These are phyloP conservation scores for Chroicocephalus ridibundus DNA, from an alignment of 2,113 vertebrate genomes.

Conservation along the genomic window DNA sequence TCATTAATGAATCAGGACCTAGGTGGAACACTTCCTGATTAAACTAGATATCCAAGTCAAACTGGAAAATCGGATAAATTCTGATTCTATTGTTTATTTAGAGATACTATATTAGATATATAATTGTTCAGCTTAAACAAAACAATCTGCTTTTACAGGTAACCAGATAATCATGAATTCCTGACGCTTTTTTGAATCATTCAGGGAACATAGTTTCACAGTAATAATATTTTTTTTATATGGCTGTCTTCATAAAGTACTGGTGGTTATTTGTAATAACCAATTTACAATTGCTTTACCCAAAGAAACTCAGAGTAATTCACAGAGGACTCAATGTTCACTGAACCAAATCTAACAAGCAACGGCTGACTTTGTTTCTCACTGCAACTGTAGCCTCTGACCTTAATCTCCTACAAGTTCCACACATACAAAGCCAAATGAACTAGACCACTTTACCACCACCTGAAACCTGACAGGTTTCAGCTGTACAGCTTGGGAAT, in stretches of 20 bases:
- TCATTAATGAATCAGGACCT: neutral
- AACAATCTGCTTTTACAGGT: neutral
- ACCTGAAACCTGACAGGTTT: neutral
- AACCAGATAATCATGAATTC: neutral
- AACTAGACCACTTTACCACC: neutral
- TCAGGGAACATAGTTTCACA: neutral
- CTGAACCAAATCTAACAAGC: neutral
- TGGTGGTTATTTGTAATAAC: neutral
- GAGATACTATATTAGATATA: neutral
- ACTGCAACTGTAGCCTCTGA: neutral
- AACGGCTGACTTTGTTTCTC: neutral
- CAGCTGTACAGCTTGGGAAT: neutral
- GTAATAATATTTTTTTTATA: neutral
- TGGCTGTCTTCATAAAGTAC: neutral
- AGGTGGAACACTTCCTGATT: neutral
- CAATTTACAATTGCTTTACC: neutral
- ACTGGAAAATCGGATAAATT: neutral
- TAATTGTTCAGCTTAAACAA: neutral
- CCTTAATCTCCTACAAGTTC: neutral
- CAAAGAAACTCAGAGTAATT: neutral
- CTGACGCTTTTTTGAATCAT: neutral
- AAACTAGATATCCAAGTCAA: neutral
- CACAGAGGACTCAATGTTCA: neutral
- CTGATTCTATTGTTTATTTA: neutral
- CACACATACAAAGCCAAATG: neutral